Evolutionary conservation across 2,888 invertebrate species (phyloP), one percentile per base, ranked within the genome.

Genomic region (Spisula solida): DNA sequence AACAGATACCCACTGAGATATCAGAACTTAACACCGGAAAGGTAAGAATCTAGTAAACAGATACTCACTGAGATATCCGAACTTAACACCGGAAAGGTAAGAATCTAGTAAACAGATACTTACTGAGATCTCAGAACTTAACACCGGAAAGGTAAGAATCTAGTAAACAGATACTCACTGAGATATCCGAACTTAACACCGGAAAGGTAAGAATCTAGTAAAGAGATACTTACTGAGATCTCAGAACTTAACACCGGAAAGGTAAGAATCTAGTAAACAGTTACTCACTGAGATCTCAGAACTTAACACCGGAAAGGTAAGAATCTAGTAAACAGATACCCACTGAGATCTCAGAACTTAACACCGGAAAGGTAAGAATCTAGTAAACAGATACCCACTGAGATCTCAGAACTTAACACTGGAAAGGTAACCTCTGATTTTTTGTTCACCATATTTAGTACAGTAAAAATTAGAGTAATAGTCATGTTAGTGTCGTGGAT

Each of bases 141-240:
- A 95, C 83, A 95, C 95, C 34, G 96, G 96, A 87, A 96, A 96
- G 95, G 96, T 96, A 92, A 14, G 1, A 70, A 1, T 56, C n/a
- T n/a, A 51, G n/a, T n/a, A n/a, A n/a, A n/a, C n/a, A n/a, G n/a
- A n/a, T n/a, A n/a, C n/a, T n/a, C n/a, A n/a, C n/a, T 70, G 96
- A 96, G 90, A 94, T 96, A 55, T 94, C 94, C 86, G 96, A 96
- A 91, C 94, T 96, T 0, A 96, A 96, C 51, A 96, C 96, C 75
- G 90, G 95, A 12, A 95, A 96, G 55, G 92, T 92, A 80, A n/a
- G 95, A 96, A 85, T 95, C 96, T 34, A 91, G 96, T 1, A 91
- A 93, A 55, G 96, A 96, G 93, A 96, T 96, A 70, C 94, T 96
- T 31, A 93, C 95, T 41, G 95, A 96, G 56, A 96, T 96, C 56